These are phyloP conservation scores for Brassicogethes aeneus DNA, from an alignment of 2,888 invertebrate genomes.

Conservation along the genomic window DNA sequence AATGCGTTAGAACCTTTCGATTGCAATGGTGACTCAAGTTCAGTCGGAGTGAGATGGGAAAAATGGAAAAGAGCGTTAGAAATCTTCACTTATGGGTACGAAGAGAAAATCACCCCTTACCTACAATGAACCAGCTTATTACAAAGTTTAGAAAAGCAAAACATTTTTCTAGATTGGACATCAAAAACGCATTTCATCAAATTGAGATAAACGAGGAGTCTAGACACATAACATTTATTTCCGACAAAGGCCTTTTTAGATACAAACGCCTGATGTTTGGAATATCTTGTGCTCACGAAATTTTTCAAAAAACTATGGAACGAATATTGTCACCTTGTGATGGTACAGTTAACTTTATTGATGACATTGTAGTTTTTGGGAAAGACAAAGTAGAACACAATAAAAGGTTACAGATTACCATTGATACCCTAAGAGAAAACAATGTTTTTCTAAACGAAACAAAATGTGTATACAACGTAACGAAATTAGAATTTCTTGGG, in stretches of 20 bases:
- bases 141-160: conserved; percentile 21
- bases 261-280: conserved; percentile 30
- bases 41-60: conserved; percentile 1
- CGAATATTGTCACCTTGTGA: conserved; percentile 28
- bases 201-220: conserved; percentile 20
- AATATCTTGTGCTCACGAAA: no score
- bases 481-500: neutral
- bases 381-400: neutral
- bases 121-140: conserved; percentile 18
- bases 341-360: no score
- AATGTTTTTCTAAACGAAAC: conserved; percentile 2
- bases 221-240: conserved; percentile 24
- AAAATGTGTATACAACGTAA: neutral
- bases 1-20: neutral
- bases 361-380: neutral
- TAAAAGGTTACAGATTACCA: neutral
- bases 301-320: conserved; percentile 31
- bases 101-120: conserved; percentile 22
- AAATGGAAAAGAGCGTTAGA: conserved; percentile 3
- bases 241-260: conserved; percentile 25
- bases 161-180: conserved; percentile 21
- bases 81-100: conserved; percentile 4
- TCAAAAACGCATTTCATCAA: conserved; percentile 32
- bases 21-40: conserved; percentile 5
- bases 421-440: neutral